Evolutionary conservation across 92 coral and sea anemone genomes (phyloP).

Genomic region (Micromussa lordhowensis): DNA sequence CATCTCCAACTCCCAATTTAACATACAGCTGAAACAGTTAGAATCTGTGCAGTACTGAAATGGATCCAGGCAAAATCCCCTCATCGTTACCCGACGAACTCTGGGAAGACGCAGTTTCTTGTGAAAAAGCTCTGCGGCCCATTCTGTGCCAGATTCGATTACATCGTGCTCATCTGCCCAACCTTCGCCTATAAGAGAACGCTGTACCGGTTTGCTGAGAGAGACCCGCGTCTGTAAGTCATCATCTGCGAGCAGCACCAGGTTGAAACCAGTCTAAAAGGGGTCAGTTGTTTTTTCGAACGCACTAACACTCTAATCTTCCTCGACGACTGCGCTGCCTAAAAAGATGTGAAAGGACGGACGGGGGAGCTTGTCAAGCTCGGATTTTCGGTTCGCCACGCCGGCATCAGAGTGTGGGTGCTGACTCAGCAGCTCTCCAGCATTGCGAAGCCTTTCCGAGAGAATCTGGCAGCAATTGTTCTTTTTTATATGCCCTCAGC

Average conservation of each 20-base stretch:
- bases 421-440: constrained; percentile 25
- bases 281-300: background rate
- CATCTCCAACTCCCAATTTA: background rate
- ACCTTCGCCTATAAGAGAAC: constrained; percentile 12
- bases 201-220: background rate
- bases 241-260: background rate
- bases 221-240: constrained; percentile 1
- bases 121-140: constrained; percentile 12
- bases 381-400: constrained; percentile 1
- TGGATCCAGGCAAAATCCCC: constrained; percentile 3
- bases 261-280: background rate
- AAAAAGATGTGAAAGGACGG: constrained; percentile 29
- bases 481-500: constrained; percentile 8
- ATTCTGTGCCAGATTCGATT: constrained; percentile 3
- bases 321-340: constrained; percentile 51
- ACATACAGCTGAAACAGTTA: background rate
- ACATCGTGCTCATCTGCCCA: constrained; percentile 16
- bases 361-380: constrained; percentile 7
- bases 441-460: constrained; percentile 18
- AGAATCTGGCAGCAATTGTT: constrained; percentile 12
- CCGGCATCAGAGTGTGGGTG: constrained; percentile 31
- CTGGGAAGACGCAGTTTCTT: constrained; percentile 5
- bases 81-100: constrained; percentile 28
- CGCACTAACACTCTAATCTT: constrained; percentile 29
- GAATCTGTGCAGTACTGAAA: background rate